Evolutionary conservation across 2,113 vertebrate genomes (phyloP).

Genomic region (Hippocampus guttulatus): DNA sequence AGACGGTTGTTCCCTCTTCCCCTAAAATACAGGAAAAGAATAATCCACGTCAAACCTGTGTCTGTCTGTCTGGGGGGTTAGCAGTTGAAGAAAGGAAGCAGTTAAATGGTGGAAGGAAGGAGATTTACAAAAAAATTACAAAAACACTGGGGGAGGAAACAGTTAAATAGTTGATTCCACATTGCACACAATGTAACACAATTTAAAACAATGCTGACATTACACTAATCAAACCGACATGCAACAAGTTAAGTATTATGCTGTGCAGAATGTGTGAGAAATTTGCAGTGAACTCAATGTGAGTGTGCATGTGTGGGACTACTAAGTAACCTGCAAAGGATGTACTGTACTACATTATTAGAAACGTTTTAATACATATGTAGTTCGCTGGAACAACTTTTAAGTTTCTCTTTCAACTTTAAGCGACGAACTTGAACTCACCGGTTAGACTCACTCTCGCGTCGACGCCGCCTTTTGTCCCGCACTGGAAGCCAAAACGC

Average conservation of each 20-base stretch:
- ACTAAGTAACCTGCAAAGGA: not conserved
- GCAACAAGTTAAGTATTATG: not conserved
- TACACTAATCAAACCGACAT: not conserved
- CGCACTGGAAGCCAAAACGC: not conserved
- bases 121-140: conserved; percentile 22
- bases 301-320: not conserved
- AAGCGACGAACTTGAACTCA: conserved; percentile 33
- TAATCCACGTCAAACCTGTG: conserved; percentile 1
- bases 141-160: conserved; percentile 41
- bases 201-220: conserved; percentile 3
- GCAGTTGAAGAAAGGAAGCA: conserved; percentile 48
- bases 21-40: not conserved
- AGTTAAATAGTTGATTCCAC: conserved; percentile 53
- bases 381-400: not conserved
- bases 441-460: conserved; percentile 12
- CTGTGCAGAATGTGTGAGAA: not conserved
- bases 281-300: not conserved
- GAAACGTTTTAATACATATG: not conserved
- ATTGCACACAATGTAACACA: conserved; percentile 18
- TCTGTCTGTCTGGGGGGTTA: conserved; percentile 12
- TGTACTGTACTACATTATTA: too few relatives aligned
- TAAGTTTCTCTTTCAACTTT: not conserved
- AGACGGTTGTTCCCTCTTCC: not conserved
- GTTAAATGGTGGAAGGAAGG: conserved; percentile 60
- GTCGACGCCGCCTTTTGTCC: not conserved